Evolutionary conservation across 2,888 invertebrate species (phyloP).

Genomic region (Scrobipalpa costella): DNA sequence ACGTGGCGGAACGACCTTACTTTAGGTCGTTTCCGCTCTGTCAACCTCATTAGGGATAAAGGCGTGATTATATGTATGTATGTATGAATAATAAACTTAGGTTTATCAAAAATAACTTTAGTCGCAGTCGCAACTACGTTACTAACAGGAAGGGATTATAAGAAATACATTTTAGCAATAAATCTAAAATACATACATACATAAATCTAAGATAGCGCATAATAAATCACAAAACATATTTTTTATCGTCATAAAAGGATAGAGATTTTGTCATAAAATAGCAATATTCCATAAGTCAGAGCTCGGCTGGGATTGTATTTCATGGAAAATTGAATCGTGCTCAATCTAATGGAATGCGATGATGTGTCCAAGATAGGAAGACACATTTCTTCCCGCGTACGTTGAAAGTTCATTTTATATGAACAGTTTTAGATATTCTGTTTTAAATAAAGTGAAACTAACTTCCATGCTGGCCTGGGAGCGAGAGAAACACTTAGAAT

Average conservation of each 20-base stretch:
- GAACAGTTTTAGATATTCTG: background rate
- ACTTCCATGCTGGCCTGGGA: too few species aligned
- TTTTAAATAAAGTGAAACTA: too few species aligned
- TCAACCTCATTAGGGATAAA: too few species aligned
- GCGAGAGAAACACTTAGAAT: too few species aligned
- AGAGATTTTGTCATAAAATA: slow-evolving; percentile 18
- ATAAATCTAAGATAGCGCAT: background rate
- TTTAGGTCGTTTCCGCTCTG: too few species aligned
- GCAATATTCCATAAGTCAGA: slow-evolving; percentile 15
- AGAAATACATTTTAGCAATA: background rate
- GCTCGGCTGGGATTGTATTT: slow-evolving; percentile 21
- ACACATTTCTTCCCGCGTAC: slow-evolving; percentile 13
- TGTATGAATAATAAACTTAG: too few species aligned
- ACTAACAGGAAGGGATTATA: too few species aligned
- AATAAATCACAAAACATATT: background rate
- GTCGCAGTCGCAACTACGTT: too few species aligned
- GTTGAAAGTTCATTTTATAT: background rate
- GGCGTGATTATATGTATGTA: too few species aligned
- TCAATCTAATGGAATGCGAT: slow-evolving; percentile 23
- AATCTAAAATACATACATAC: background rate
- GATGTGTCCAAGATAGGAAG: slow-evolving; percentile 21
- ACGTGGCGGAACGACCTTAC: too few species aligned
- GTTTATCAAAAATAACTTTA: too few species aligned
- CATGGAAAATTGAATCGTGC: slow-evolving; percentile 23
- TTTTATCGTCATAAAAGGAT: slow-evolving; percentile 5